These are phyloP conservation scores for Xyrauchen texanus DNA, from an alignment of 2,113 vertebrate species.

Conservation along the genomic window DNA sequence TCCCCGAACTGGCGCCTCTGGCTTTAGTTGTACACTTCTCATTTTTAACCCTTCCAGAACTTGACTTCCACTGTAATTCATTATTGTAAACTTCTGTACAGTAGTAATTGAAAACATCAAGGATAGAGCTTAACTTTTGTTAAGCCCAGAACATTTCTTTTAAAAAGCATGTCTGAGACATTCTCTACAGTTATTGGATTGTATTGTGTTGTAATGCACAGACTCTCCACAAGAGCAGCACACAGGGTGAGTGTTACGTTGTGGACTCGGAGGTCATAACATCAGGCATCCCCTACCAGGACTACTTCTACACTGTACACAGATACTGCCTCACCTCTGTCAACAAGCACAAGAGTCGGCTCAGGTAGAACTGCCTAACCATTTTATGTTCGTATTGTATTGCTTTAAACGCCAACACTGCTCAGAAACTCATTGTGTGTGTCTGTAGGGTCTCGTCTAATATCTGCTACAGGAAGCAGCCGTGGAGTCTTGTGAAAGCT, in stretches of 20 bases:
- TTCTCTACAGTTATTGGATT: not conserved
- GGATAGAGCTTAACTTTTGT: too few species aligned
- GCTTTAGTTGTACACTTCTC: too few species aligned
- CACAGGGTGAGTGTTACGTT: slow-evolving; percentile 79
- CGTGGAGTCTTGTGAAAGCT: slow-evolving; percentile 88
- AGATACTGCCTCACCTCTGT: slow-evolving; percentile 88
- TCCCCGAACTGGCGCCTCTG: too few species aligned
- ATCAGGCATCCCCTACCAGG: slow-evolving; percentile 90
- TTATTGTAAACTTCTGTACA: too few species aligned
- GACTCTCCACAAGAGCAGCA: slow-evolving; percentile 77
- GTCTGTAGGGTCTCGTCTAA: slow-evolving; percentile 83
- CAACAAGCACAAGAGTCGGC: slow-evolving; percentile 83
- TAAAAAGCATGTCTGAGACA: too few species aligned
- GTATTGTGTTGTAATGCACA: slow-evolving; percentile 44
- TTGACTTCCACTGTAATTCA: too few species aligned
- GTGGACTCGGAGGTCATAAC: slow-evolving; percentile 90
- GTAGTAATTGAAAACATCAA: too few species aligned
- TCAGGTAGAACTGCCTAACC: slow-evolving; percentile 73
- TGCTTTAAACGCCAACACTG: not conserved
- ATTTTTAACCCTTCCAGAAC: too few species aligned
- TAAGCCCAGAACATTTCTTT: too few species aligned
- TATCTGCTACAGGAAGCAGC: slow-evolving; percentile 92
- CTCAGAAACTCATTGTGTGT: slow-evolving; percentile 34
- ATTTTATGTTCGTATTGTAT: not conserved
- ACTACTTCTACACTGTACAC: slow-evolving; percentile 90